phyloP scores from a whole-genome alignment of 2,888 invertebrate species.

The Leistus spinibarbis region DNA sequence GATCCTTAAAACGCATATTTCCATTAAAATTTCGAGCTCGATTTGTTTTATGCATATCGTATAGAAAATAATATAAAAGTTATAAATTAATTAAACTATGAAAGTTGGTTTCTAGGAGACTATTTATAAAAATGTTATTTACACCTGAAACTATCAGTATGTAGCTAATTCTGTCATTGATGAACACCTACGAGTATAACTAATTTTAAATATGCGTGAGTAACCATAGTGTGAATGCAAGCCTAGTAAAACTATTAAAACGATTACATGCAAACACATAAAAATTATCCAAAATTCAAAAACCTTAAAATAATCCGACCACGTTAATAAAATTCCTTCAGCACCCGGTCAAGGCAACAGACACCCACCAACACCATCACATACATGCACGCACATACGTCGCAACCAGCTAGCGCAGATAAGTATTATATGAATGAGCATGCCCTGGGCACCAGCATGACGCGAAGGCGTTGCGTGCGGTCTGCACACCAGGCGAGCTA shows the following conservation, averaged over 20 bases:
- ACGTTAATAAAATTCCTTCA: background rate
- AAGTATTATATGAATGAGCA: background rate
- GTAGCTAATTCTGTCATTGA: no score
- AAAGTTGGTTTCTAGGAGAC: no score
- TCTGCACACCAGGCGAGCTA: slow-evolving; percentile 10
- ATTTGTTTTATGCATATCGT: no score
- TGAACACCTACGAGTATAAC: no score
- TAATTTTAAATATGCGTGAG: no score
- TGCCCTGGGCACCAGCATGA: background rate
- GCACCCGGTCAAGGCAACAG: background rate
- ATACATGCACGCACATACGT: slow-evolving; percentile 10
- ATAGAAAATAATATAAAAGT: no score
- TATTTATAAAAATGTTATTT: no score
- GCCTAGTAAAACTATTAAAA: background rate
- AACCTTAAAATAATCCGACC: background rate
- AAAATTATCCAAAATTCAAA: background rate
- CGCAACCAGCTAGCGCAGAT: background rate
- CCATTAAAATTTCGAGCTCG: no score
- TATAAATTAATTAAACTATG: no score
- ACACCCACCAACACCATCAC: background rate
- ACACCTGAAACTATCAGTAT: no score
- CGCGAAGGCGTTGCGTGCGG: slow-evolving; percentile 3
- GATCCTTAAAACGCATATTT: no score
- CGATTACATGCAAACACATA: background rate
- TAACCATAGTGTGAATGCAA: no score